phyloP scores from a whole-genome alignment of 2,797 vertebrate species.

The Leucoraja ocellata region DNA sequence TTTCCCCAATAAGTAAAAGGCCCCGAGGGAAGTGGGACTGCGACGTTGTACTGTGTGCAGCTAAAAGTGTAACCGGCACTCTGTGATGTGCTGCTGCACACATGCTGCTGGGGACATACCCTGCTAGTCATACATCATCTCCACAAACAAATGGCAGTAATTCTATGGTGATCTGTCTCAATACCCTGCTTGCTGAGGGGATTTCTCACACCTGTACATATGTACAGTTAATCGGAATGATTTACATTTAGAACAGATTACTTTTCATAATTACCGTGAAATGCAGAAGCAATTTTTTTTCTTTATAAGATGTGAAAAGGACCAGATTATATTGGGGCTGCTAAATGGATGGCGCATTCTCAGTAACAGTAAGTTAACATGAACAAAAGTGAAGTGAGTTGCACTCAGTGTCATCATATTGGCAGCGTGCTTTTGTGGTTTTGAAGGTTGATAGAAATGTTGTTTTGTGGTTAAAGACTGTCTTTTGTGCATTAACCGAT shows the following conservation, averaged over 20 bases:
- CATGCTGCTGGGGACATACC: background rate
- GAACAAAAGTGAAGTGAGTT: constrained; percentile 40
- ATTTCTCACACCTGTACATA: background rate
- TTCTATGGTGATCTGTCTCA: background rate
- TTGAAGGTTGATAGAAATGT: constrained; percentile 47
- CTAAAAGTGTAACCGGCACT: background rate
- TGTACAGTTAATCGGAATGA: constrained; percentile 8
- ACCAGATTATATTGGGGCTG: background rate
- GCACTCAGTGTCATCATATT: constrained; percentile 51
- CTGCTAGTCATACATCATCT: background rate
- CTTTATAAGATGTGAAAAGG: background rate
- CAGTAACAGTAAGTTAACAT: background rate
- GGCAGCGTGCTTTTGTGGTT: constrained; percentile 48
- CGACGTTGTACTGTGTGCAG: background rate
- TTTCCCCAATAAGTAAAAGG: background rate
- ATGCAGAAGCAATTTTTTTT: background rate
- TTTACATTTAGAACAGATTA: background rate
- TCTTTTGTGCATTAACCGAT: constrained; percentile 36
- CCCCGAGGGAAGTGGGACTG: background rate
- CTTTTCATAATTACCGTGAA: background rate
- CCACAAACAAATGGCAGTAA: constrained; percentile 11
- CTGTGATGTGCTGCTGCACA: background rate
- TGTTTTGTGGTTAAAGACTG: constrained; percentile 45
- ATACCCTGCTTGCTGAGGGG: background rate
- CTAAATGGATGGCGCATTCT: background rate